A percentile compares a stretch with the other conserved stretches of the same genome.
Conservation (phyloP, 2,113 vertebrate species). For the Macrotus californicus region DNA sequence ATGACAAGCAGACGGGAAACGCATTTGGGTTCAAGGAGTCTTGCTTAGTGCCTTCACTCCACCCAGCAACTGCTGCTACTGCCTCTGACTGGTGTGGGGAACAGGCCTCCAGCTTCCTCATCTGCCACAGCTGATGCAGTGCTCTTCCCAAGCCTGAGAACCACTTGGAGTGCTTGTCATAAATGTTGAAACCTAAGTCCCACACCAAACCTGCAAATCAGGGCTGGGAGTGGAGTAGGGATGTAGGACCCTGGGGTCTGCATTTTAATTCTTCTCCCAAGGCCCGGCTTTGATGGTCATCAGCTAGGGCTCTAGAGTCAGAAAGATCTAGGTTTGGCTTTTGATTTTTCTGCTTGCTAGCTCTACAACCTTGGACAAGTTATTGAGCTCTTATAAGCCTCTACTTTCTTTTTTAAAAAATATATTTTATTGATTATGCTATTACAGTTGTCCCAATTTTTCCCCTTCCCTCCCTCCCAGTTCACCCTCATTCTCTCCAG, state of each 20-base stretch:
- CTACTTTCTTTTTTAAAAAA: background rate
- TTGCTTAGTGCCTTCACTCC: background rate
- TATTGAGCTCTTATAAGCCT: background rate
- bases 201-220: background rate
- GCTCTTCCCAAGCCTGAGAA: background rate
- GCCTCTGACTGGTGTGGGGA: background rate
- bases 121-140: fast-evolving
- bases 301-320: background rate
- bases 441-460: too few relatives aligned
- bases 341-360: background rate
- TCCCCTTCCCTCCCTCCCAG: too few relatives aligned
- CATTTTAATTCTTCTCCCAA: background rate
- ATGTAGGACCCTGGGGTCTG: background rate
- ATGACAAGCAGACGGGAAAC: background rate
- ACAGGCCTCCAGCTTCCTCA: background rate
- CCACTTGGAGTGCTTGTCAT: background rate
- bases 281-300: background rate
- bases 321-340: background rate
- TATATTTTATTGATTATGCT: too few relatives aligned
- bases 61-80: background rate
- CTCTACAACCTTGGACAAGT: background rate
- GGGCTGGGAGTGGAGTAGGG: background rate
- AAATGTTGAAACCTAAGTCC: background rate
- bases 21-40: background rate
- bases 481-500: too few relatives aligned